Conservation (phyloP, 2,888 invertebrate species). For the Phaedon cochleariae region DNA sequence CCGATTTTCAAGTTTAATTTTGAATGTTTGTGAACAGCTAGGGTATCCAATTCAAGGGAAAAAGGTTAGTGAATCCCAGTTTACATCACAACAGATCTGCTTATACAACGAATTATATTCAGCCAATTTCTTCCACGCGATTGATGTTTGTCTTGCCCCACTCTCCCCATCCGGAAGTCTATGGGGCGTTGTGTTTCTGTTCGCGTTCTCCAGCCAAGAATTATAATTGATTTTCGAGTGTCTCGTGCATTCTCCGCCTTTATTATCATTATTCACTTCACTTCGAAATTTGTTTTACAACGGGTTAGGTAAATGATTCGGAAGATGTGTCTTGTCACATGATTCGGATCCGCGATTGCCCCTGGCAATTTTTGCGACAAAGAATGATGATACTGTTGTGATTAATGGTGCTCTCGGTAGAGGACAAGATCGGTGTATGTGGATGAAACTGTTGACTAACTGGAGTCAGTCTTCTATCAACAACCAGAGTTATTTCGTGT, state of each 20-base stretch:
- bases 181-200: neutral
- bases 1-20: too few species aligned
- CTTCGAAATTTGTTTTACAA: slow-evolving; percentile 6
- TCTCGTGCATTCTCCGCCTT: slow-evolving; percentile 5
- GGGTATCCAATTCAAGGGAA: too few species aligned
- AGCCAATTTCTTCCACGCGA: too few species aligned
- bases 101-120: too few species aligned
- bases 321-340: slow-evolving; percentile 12
- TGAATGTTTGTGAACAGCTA: too few species aligned
- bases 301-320: neutral
- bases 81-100: too few species aligned
- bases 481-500: too few species aligned
- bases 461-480: too few species aligned
- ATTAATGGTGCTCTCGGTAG: neutral
- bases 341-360: neutral
- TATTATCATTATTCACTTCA: slow-evolving; percentile 16
- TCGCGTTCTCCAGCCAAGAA: neutral
- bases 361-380: neutral
- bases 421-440: too few species aligned
- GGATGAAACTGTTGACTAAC: too few species aligned
- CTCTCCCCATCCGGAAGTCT: neutral
- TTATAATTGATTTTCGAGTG: slow-evolving; percentile 14
- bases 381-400: neutral
- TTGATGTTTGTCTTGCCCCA: too few species aligned
- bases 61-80: too few species aligned